Percentiles rank a stretch among this genome's conserved stretches.
phyloP scores from a whole-genome alignment of 2,888 invertebrate genomes.

The Eueremaeus valkanovi region DNA sequence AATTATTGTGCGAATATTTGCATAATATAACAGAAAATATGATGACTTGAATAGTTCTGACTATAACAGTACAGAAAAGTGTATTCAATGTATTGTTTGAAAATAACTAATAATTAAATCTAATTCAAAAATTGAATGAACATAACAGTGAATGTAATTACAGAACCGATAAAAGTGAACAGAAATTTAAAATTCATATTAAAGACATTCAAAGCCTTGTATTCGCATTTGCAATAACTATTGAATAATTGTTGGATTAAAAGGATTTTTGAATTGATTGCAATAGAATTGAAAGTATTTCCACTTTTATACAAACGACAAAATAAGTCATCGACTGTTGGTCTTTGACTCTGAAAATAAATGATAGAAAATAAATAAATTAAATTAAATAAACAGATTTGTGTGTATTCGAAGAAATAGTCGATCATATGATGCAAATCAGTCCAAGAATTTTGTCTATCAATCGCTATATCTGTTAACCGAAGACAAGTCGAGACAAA shows the following conservation, averaged over 20 bases:
- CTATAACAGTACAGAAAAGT: no score
- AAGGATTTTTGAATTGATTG: not conserved
- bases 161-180: not conserved
- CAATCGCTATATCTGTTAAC: not conserved
- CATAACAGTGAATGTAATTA: not conserved
- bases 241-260: not conserved
- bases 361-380: not conserved
- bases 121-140: not conserved
- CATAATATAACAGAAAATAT: no score
- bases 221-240: not conserved
- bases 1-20: no score
- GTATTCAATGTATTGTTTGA: no score
- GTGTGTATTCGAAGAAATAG: not conserved
- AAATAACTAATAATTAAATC: no score
- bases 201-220: not conserved
- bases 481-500: slow-evolving; percentile 28
- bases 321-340: not conserved
- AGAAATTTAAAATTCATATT: not conserved
- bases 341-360: slow-evolving; percentile 7
- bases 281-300: not conserved
- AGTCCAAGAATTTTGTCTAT: not conserved
- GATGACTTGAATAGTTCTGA: no score
- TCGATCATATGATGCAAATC: not conserved
- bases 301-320: not conserved
- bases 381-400: not conserved